These are phyloP conservation scores for Plutella xylostella DNA, from an alignment of 2,888 invertebrate genomes.

Conservation along the genomic window DNA sequence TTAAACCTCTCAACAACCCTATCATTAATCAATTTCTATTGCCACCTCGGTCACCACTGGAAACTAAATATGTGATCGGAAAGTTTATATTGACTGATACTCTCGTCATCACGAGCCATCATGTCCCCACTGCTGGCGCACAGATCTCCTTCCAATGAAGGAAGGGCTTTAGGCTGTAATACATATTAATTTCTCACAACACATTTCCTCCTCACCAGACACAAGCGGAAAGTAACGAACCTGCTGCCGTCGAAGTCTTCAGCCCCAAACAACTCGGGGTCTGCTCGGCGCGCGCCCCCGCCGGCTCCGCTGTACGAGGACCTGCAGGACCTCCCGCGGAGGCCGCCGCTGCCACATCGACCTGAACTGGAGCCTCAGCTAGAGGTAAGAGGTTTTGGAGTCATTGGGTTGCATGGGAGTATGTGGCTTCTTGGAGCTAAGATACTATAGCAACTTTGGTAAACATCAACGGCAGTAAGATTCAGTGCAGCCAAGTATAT, in stretches of 20 bases:
- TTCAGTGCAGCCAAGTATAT: no score
- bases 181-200: neutral
- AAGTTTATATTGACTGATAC: neutral
- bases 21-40: neutral
- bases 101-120: no score
- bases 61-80: neutral
- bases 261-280: conserved; percentile 60
- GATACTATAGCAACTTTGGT: no score
- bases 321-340: conserved; percentile 73
- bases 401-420: no score
- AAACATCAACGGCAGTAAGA: no score
- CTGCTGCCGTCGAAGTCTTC: conserved; percentile 86
- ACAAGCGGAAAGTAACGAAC: conserved; percentile 88
- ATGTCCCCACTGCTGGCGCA: no score
- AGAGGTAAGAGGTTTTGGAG: conserved; percentile 41
- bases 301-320: conserved; percentile 83
- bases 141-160: no score
- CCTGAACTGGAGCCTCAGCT: conserved; percentile 59
- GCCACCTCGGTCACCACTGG: neutral
- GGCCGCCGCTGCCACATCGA: conserved; percentile 60
- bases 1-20: no score
- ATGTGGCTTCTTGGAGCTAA: no score
- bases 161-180: no score
- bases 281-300: conserved; percentile 61
- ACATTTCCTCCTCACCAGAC: conserved; percentile 76